Evolutionary conservation across 1,140 invertebrate species (phyloP), one percentile per base, ranked within the genome.

Genomic region (Drosophila pseudoobscura): DNA sequence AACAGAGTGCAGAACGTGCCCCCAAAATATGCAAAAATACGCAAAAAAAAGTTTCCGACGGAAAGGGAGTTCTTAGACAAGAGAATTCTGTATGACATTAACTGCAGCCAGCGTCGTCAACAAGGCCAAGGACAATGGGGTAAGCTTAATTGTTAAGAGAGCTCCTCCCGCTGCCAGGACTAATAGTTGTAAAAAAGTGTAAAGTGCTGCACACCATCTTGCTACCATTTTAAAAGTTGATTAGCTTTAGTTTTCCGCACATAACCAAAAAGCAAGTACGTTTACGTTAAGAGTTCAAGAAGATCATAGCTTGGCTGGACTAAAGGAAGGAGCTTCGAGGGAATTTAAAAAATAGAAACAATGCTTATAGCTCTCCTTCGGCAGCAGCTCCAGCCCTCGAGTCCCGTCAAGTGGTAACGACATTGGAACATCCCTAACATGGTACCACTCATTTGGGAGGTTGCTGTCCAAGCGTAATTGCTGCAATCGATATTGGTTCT

Each of bases 1-100:
- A 54, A 51, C 61, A 66, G 55, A 72, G 39, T 26, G 70, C 51
- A 60, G 35, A 54, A 73, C 69, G 57, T 73, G 78, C 52, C 46
- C 46, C 54, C 39, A 78, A 39, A 39, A 39, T 39, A 39, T 39
- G 35, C 35, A 39, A 39, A 39, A 39, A 46, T 45, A 51, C 51
- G 65, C 26, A 62, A 29, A 35, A 39, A 45, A 66, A 49, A 56
- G 31, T 46, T 64, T 35, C 43, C 31, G 39, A 53, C 51, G 29
- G 20, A 50, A 50, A 44, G 13, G 35, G 52, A 71, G 44, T 72
- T 44, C 22, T 73, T 45, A 31, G 53, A 62, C 47, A 39, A 35
- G 15, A 46, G 17, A 11, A 17, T 43, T 17, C 0, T 8, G 13
- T 20, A 47, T 50, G 44, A 47, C 7, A 47, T 55, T 68, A 68